Conservation (phyloP, 2,113 vertebrate species). For the Eidolon helvum region DNA sequence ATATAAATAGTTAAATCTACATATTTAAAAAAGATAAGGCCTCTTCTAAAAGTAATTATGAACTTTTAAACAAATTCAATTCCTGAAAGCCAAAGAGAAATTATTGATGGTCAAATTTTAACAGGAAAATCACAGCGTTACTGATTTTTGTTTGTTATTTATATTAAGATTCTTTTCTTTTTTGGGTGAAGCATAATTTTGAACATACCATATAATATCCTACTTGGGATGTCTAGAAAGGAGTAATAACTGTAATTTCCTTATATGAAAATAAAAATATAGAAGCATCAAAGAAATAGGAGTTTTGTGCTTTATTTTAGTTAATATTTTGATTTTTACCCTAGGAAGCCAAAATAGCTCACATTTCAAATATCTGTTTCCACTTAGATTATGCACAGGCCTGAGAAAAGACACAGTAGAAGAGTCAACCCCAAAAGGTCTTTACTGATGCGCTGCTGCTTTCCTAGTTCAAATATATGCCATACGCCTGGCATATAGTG, state of each 20-base stretch:
- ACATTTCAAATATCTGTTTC: neutral
- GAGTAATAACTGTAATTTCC: neutral
- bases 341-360: neutral
- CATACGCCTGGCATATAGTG: rapidly evolving
- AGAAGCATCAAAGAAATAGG: neutral
- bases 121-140: neutral
- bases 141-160: neutral
- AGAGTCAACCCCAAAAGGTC: neutral
- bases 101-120: neutral
- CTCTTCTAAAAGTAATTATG: neutral
- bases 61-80: neutral
- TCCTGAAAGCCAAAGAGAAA: neutral
- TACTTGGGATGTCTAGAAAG: neutral
- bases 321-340: neutral
- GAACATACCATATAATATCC: neutral
- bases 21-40: neutral
- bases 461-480: neutral
- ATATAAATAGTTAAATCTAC: neutral
- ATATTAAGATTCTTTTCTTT: neutral
- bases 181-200: neutral
- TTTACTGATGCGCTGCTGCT: neutral
- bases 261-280: constrained; percentile 2
- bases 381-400: neutral
- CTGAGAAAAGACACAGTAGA: neutral
- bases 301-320: neutral